Evolutionary conservation across 2,113 vertebrate genomes (phyloP).

Genomic region (Sclerurus mexicanus): DNA sequence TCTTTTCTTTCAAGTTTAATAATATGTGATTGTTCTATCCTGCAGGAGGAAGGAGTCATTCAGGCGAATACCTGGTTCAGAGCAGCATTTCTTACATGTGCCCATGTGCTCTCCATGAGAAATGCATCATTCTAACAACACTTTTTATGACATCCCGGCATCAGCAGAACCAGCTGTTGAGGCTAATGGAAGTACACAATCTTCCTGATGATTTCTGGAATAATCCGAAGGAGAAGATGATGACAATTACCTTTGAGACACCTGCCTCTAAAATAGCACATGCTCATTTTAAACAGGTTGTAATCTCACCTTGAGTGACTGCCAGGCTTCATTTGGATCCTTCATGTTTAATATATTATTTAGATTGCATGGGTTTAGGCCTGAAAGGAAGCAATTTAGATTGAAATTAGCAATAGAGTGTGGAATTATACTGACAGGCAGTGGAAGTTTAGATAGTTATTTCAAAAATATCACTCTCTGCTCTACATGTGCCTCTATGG

Average conservation of each 20-base stretch:
- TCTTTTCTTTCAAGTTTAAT: conserved; percentile 35
- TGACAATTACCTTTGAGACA: conserved; percentile 66
- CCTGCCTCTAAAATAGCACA: conserved; percentile 67
- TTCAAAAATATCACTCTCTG: not conserved
- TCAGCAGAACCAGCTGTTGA: conserved; percentile 52
- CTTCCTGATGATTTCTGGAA: conserved; percentile 68
- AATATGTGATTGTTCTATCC: not conserved
- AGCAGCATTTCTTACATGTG: not conserved
- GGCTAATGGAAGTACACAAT: conserved; percentile 64
- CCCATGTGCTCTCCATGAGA: conserved; percentile 5
- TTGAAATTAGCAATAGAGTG: conserved; percentile 39
- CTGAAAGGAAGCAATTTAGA: conserved; percentile 63
- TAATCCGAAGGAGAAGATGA: conserved; percentile 61
- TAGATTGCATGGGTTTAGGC: conserved; percentile 49
- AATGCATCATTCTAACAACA: conserved; percentile 33
- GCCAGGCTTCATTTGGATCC: conserved; percentile 62
- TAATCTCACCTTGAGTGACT: conserved; percentile 65
- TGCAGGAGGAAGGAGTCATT: not conserved
- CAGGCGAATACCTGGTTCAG: conserved; percentile 9
- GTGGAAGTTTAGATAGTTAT: conserved; percentile 17
- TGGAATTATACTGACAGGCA: conserved; percentile 48
- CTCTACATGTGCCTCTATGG: not conserved
- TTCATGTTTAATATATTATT: conserved; percentile 71
- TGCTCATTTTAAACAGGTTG: conserved; percentile 50
- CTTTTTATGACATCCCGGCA: conserved; percentile 21